phyloP scores from a whole-genome alignment of 2,888 invertebrate species.

The Drosophila mercatorum region DNA sequence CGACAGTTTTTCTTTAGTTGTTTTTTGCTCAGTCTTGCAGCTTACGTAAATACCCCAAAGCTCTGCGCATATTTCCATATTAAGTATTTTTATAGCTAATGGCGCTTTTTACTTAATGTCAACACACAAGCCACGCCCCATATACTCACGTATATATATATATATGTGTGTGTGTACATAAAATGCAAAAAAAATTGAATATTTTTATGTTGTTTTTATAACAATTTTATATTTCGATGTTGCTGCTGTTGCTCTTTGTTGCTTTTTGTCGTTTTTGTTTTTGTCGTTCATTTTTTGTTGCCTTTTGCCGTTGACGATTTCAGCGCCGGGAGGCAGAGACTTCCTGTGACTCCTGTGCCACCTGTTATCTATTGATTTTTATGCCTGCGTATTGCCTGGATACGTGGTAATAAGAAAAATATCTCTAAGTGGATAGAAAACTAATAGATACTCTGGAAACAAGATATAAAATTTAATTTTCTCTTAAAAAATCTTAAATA shows the following conservation, averaged over 20 bases:
- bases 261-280: constrained; percentile 1
- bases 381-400: constrained; percentile 53
- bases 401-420: constrained; percentile 30
- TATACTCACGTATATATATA: constrained; percentile 7
- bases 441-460: constrained; percentile 28
- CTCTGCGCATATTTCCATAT: constrained; percentile 75
- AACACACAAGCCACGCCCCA: constrained; percentile 60
- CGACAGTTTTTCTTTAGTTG: constrained; percentile 69
- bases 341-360: constrained; percentile 68
- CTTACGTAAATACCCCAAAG: constrained; percentile 63
- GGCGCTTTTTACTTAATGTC: constrained; percentile 77
- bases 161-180: constrained; percentile 21
- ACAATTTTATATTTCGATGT: constrained; percentile 69
- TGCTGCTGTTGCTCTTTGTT: constrained; percentile 18
- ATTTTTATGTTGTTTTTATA: constrained; percentile 76
- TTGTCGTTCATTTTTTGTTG: constrained; percentile 7
- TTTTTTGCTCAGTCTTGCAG: constrained; percentile 42
- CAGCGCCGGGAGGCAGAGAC: constrained; percentile 23
- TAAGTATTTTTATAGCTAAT: constrained; percentile 81
- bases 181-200: constrained; percentile 67
- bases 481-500: too few species aligned
- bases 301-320: constrained; percentile 42
- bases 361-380: constrained; percentile 80
- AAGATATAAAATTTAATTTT: background rate
- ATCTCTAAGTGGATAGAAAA: background rate